Evolutionary conservation across 1,140 invertebrate species (phyloP), one percentile per base, ranked within the genome.

Genomic region (Zophobas atratus): DNA sequence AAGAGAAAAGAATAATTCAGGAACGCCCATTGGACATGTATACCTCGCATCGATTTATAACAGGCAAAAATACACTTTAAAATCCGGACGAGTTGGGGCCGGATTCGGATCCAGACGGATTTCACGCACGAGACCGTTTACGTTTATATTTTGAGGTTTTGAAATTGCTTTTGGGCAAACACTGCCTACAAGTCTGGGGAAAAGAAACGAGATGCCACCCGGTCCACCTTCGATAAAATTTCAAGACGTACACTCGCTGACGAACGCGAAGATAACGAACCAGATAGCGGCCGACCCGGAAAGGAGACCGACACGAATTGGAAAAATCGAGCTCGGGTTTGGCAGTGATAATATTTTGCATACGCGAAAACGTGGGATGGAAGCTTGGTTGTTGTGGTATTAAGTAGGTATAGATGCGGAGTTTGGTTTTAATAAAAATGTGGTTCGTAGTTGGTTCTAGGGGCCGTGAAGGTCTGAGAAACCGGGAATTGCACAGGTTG

Each of bases 1-100:
- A 82, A 85, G 76, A 83, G 82, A 86, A 86, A 85, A 85, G 85
- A 86, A 86, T 86, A 86, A 85, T 84, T 84, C 83, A 79, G 84
- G 78, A 84, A 86, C 85, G 85, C 85, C 85, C 85, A 82, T 83
- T 81, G 80, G 84, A 85, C 85, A 86, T 86, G 84, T 86, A 86
- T 85, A 86, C 85, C 83, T 84, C 82, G 78, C 82, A 79, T 85
- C 80, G 82, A 83, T 86, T 85, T 84, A 83, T 83, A 83, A 83
- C 84, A 80, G 80, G 81, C 82, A 82, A 85, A 84, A 85, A 84
- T 82, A 79, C 76, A 77, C 82, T 84, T 78, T 81, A 82, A 82
- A 81, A 77, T 78, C 38, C 33, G 20, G 33, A 33, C 46, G 75
- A 41, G 33, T 77, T 77, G 72, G 41, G 77, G 55, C 56, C 63